Evolutionary conservation across 2,797 vertebrate genomes (phyloP).

Genomic region (Chloroceryle inda): DNA sequence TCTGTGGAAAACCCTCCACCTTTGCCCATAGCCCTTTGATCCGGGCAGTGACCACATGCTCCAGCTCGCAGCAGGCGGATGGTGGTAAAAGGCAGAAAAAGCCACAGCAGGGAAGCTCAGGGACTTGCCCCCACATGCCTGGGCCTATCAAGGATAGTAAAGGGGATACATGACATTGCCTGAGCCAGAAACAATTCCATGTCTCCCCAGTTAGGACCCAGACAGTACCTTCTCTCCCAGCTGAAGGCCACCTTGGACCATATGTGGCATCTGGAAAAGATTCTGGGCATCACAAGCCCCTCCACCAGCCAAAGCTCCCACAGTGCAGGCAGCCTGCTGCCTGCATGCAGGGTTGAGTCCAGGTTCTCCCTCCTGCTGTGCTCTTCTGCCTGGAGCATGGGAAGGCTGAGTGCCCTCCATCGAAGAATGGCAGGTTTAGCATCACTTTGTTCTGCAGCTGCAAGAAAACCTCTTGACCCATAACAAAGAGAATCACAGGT

Average conservation of each 20-base stretch:
- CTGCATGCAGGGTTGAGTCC: background rate
- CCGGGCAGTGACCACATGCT: background rate
- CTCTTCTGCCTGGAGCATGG: fast-evolving
- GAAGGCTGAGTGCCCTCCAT: background rate
- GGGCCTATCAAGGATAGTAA: background rate
- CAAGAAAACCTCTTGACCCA: background rate
- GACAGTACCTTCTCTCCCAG: background rate
- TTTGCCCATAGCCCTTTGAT: background rate
- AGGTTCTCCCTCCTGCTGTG: background rate
- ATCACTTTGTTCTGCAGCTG: fast-evolving
- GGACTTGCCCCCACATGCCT: background rate
- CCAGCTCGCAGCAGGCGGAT: background rate
- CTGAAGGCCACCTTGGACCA: fast-evolving
- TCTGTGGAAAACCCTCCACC: background rate
- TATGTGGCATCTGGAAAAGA: fast-evolving
- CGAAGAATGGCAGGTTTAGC: background rate
- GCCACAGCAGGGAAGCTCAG: background rate
- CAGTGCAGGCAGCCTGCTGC: background rate
- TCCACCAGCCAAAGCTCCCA: fast-evolving
- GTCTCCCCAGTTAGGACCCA: background rate
- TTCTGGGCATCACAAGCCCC: background rate
- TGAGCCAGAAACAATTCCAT: fast-evolving
- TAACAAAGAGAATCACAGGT: fast-evolving
- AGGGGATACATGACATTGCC: fast-evolving
- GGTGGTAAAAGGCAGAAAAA: background rate